phyloP scores from a whole-genome alignment of 2,888 invertebrate genomes.

The Eulithis testata region DNA sequence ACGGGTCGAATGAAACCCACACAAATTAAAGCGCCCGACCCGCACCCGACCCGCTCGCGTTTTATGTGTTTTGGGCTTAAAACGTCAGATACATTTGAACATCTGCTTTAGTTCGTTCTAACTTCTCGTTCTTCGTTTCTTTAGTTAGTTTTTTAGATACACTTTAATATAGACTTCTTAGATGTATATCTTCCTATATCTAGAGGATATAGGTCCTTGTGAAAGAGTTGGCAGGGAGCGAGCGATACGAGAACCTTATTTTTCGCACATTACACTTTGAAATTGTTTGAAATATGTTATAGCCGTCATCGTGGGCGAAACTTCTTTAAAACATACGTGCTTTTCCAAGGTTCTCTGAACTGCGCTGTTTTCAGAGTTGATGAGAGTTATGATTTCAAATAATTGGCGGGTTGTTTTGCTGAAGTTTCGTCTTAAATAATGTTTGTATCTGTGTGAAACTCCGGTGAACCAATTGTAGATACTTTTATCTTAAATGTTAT shows the following conservation, averaged over 20 bases:
- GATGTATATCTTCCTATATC: conserved; percentile 11
- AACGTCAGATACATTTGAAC: too few relatives aligned
- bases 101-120: too few relatives aligned
- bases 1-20: too few relatives aligned
- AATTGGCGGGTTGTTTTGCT: conserved; percentile 6
- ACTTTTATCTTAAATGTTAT: too few relatives aligned
- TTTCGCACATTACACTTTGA: conserved; percentile 81
- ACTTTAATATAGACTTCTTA: too few relatives aligned
- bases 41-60: too few relatives aligned
- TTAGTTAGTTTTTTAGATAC: too few relatives aligned
- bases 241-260: conserved; percentile 75
- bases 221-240: conserved; percentile 47
- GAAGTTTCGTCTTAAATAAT: not conserved
- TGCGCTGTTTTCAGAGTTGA: conserved; percentile 33
- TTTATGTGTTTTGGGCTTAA: too few relatives aligned
- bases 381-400: conserved; percentile 21
- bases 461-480: too few relatives aligned
- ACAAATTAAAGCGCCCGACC: too few relatives aligned
- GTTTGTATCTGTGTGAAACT: not conserved
- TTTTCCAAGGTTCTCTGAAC: conserved; percentile 21
- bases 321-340: conserved; percentile 54
- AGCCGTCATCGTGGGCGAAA: conserved; percentile 60
- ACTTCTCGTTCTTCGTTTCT: too few relatives aligned
- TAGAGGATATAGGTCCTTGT: conserved; percentile 24
- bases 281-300: conserved; percentile 79